Percentiles rank a stretch among this genome's conserved stretches.
Evolutionary conservation across 2,888 invertebrate species (phyloP).

Genomic region (Agrochola circellaris): DNA sequence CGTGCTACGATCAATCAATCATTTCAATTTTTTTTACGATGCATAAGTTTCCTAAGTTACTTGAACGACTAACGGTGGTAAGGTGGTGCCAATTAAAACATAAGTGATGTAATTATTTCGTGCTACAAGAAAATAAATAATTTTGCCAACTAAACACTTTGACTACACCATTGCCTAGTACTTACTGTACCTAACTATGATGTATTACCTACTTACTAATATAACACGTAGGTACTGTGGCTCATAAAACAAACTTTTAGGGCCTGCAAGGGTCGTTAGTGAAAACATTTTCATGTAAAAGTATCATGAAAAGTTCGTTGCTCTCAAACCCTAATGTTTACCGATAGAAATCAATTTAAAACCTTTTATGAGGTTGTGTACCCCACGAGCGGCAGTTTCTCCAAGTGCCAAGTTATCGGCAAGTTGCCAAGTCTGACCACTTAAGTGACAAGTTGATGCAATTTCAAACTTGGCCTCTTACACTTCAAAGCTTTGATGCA

Average conservation of each 20-base stretch:
- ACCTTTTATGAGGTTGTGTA: constrained; percentile 57
- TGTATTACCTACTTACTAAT: not conserved
- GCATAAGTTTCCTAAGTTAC: too few species aligned
- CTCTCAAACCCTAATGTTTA: constrained; percentile 42
- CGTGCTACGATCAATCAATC: not conserved
- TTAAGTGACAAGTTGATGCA: constrained; percentile 77
- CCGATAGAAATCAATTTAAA: constrained; percentile 55
- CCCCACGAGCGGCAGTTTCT: constrained; percentile 60
- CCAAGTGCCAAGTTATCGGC: constrained; percentile 71
- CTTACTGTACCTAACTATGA: not conserved
- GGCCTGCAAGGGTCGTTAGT: not conserved
- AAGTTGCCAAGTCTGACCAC: constrained; percentile 78
- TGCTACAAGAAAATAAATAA: not conserved
- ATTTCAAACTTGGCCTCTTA: constrained; percentile 70
- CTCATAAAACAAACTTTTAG: not conserved
- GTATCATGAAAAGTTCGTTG: constrained; percentile 38
- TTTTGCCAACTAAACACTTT: not conserved
- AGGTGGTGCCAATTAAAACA: not conserved
- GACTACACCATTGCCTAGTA: not conserved
- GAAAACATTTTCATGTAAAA: constrained; percentile 15
- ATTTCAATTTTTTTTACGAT: not conserved
- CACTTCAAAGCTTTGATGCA: constrained; percentile 70
- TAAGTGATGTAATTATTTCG: not conserved
- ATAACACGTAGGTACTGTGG: not conserved
- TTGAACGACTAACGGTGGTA: not conserved